Percentiles rank a stretch among this genome's conserved stretches.
phyloP scores from a whole-genome alignment of 2,797 vertebrate species.

The Phoebastria nigripes region DNA sequence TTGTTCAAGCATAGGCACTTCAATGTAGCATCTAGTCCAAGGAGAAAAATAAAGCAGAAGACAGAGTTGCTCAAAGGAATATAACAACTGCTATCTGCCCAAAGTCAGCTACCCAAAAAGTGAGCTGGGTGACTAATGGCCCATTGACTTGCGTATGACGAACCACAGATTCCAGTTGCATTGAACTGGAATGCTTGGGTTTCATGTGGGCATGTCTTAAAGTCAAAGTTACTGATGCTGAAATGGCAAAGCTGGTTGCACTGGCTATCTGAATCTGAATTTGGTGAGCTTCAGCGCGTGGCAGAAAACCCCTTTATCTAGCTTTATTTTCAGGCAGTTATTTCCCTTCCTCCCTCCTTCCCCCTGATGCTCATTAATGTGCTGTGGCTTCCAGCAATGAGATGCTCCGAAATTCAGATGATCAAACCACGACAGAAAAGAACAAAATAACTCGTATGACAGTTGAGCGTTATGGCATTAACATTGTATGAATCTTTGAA shows the following conservation, averaged over 20 bases:
- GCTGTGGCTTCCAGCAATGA: neutral
- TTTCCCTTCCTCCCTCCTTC: neutral
- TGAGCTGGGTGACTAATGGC: neutral
- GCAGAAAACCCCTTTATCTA: neutral
- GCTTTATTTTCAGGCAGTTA: neutral
- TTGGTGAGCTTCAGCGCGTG: neutral
- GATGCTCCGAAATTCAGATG: neutral
- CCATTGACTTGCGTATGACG: accelerated
- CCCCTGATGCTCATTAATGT: neutral
- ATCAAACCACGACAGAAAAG: neutral
- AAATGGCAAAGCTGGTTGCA: neutral
- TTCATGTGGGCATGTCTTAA: neutral
- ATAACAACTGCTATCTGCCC: neutral
- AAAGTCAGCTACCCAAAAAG: neutral
- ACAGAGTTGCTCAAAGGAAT: neutral
- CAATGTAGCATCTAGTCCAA: neutral
- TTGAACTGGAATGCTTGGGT: neutral
- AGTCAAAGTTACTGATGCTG: neutral
- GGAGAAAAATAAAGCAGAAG: neutral
- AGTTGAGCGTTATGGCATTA: neutral
- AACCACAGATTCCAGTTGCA: neutral
- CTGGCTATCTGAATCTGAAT: neutral
- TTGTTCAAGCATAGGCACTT: neutral
- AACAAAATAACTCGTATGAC: neutral
- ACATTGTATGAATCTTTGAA: neutral